Percentiles rank a stretch among this genome's conserved stretches.
These are phyloP conservation scores for Synergus itoensis DNA, from an alignment of 2,888 invertebrate species.

Conservation along the genomic window DNA sequence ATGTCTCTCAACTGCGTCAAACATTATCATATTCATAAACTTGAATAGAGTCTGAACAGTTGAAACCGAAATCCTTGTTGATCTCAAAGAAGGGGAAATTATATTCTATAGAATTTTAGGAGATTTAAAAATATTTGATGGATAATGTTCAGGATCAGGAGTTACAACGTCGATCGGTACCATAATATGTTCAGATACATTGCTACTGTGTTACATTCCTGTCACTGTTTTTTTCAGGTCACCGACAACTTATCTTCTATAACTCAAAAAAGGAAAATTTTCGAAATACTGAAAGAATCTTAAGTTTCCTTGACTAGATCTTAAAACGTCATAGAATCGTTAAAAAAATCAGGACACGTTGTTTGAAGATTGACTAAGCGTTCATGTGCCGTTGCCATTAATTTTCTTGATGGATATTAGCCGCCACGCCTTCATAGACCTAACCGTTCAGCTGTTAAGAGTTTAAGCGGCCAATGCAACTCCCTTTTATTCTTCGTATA, in stretches of 20 bases:
- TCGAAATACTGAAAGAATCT: not conserved
- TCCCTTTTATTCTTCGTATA: constrained; percentile 7
- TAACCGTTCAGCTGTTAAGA: not conserved
- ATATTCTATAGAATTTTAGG: too few species aligned
- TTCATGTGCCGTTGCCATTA: constrained; percentile 3
- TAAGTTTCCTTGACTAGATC: not conserved
- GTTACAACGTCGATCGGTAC: not conserved
- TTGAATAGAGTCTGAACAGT: too few species aligned
- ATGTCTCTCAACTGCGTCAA: too few species aligned
- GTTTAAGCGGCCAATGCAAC: not conserved
- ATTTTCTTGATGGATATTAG: constrained; percentile 12
- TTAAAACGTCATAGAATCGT: not conserved
- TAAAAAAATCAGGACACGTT: not conserved
- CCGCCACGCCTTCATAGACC: not conserved
- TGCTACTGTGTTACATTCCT: not conserved
- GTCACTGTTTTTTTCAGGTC: not conserved
- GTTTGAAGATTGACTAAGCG: not conserved
- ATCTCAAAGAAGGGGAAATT: too few species aligned
- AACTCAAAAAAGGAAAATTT: not conserved
- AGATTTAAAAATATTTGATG: too few species aligned
- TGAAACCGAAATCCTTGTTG: too few species aligned
- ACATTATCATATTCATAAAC: too few species aligned
- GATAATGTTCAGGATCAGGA: not conserved
- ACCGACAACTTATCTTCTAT: not conserved
- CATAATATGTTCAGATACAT: not conserved